Conservation (phyloP, 2,113 vertebrate species). For the Callospermophilus lateralis region DNA sequence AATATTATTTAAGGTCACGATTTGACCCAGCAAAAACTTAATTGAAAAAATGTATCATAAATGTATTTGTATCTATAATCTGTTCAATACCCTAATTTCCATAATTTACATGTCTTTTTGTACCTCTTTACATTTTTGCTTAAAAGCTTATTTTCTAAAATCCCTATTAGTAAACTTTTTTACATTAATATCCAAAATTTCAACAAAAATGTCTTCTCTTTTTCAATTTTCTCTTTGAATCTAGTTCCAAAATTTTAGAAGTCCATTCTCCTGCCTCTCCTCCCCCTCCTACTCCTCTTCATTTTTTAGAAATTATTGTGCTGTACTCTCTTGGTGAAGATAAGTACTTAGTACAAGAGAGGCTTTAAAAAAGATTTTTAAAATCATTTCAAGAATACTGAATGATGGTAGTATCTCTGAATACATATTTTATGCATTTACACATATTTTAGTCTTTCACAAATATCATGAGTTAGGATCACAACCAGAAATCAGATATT, state of each 20-base stretch:
- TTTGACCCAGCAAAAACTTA: not conserved
- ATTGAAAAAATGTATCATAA: not conserved
- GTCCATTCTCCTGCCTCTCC: not conserved
- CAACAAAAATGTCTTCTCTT: not conserved
- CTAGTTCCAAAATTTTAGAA: not conserved
- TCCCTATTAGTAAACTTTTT: not conserved
- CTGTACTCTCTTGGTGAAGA: not conserved
- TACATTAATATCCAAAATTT: not conserved
- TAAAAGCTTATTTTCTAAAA: not conserved
- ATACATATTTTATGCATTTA: not conserved
- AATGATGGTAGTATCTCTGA: not conserved
- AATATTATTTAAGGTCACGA: not conserved
- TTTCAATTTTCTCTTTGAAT: not conserved
- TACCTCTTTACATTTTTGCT: not conserved
- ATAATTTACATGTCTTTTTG: not conserved
- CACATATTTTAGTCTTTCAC: not conserved
- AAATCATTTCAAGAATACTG: not conserved
- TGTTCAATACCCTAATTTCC: not conserved
- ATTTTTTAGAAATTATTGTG: not conserved
- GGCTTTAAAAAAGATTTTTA: not conserved
- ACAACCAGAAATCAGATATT: not conserved
- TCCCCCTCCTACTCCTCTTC: not conserved
- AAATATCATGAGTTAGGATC: not conserved
- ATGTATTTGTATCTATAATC: not conserved
- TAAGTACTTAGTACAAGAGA: not conserved